Conservation (phyloP, 2,113 vertebrate genomes). For the Condylura cristata region DNA sequence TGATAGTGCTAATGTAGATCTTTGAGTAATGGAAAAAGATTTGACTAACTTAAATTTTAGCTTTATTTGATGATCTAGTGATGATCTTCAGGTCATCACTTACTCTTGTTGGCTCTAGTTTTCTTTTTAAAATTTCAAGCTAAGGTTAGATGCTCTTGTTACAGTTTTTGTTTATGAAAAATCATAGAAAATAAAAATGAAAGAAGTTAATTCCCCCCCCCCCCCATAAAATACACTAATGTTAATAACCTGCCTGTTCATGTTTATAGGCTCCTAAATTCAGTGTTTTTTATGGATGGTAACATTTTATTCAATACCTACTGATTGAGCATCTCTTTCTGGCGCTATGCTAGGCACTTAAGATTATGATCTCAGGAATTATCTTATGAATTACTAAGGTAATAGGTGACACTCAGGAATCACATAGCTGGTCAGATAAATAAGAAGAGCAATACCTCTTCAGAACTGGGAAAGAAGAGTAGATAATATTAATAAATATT, state of each 20-base stretch:
- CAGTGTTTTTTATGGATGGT: constrained; percentile 9
- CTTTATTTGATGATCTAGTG: background rate
- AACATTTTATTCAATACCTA: constrained; percentile 18
- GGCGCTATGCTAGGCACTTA: background rate
- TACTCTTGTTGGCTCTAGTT: constrained; percentile 1
- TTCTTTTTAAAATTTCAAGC: constrained; percentile 29
- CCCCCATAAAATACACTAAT: background rate
- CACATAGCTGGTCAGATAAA: background rate
- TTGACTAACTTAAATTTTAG: background rate
- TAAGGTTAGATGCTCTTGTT: constrained; percentile 15
- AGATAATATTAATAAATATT: background rate
- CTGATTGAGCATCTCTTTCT: background rate
- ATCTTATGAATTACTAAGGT: constrained; percentile 44
- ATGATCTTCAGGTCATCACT: background rate
- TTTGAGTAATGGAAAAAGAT: background rate
- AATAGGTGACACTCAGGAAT: background rate
- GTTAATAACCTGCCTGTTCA: constrained; percentile 30
- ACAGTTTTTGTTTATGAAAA: background rate
- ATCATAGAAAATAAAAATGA: constrained; percentile 24
- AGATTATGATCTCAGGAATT: constrained; percentile 26
- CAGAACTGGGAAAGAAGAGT: background rate
- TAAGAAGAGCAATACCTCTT: background rate
- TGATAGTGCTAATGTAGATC: background rate
- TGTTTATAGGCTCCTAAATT: constrained; percentile 31
- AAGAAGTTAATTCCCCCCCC: background rate